Percentiles rank a stretch among this genome's conserved stretches.
phyloP scores from a whole-genome alignment of 1,140 invertebrate genomes.

The Ganaspis sp. region DNA sequence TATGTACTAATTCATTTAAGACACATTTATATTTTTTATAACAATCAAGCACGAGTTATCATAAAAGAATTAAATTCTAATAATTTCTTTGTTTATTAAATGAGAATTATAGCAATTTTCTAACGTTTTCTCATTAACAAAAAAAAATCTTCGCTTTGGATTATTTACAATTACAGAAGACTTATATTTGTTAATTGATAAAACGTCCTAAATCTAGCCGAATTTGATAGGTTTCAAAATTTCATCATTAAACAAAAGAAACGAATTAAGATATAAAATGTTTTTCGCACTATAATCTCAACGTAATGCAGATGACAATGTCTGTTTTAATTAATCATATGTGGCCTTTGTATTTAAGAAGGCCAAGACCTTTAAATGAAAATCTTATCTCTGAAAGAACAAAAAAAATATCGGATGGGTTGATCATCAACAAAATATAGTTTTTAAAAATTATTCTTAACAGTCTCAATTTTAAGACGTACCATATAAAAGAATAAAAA shows the following conservation, averaged over 20 bases:
- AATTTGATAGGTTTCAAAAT: background rate
- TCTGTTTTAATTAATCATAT: constrained; percentile 4
- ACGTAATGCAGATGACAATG: background rate
- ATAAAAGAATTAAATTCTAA: background rate
- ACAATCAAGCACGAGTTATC: background rate
- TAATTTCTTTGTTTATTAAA: background rate
- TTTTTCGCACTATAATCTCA: background rate
- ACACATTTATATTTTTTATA: background rate
- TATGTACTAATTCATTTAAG: background rate
- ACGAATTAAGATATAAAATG: background rate
- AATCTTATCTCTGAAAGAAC: background rate
- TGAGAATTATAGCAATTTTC: too few relatives aligned
- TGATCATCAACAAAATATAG: background rate
- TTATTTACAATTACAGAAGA: too few relatives aligned
- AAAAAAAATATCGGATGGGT: background rate
- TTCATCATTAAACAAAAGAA: background rate
- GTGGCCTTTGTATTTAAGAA: constrained; percentile 19
- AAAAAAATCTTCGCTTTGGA: too few relatives aligned
- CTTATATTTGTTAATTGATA: too few relatives aligned
- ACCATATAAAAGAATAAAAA: too few relatives aligned
- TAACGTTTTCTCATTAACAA: too few relatives aligned
- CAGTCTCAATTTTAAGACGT: background rate
- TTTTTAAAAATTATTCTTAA: background rate
- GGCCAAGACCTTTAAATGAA: constrained; percentile 1
- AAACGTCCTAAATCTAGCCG: too few relatives aligned